A percentile compares a stretch with the other conserved stretches of the same genome.
phyloP scores from a whole-genome alignment of 2,888 invertebrate genomes.

The Endotricha flammealis region DNA sequence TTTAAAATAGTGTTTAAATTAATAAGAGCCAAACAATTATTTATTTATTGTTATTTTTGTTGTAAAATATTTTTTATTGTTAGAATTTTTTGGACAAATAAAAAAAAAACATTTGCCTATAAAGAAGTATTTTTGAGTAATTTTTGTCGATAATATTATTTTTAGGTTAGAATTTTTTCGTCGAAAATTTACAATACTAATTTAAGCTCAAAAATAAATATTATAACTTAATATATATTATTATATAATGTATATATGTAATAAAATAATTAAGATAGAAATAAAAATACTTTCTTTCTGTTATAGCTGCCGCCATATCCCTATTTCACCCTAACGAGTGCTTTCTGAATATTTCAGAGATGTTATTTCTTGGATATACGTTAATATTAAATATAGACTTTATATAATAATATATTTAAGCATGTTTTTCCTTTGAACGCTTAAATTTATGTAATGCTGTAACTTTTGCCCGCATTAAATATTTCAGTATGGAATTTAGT shows the following conservation, averaged over 20 bases:
- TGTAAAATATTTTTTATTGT: too few relatives aligned
- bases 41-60: too few relatives aligned
- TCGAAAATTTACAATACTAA: too few relatives aligned
- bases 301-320: constrained; percentile 35
- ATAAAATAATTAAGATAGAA: constrained; percentile 32
- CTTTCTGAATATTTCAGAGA: constrained; percentile 52
- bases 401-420: constrained; percentile 23
- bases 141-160: not conserved
- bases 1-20: too few relatives aligned
- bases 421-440: constrained; percentile 29
- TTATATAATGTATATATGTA: constrained; percentile 2
- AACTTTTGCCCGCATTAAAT: constrained; percentile 57
- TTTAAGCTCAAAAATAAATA: too few relatives aligned
- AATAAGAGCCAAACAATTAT: too few relatives aligned
- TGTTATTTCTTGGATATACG: constrained; percentile 40
- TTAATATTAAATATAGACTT: constrained; percentile 28
- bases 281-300: constrained; percentile 29
- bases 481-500: constrained; percentile 40
- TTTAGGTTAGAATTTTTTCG: not conserved
- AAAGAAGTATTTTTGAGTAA: constrained; percentile 11
- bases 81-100: too few relatives aligned
- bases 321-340: constrained; percentile 47
- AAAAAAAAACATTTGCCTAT: too few relatives aligned
- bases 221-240: too few relatives aligned
- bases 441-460: constrained; percentile 46